Base-by-base conservation (phyloP, 2,888 invertebrate genomes). In the Trissolcus brochymenae region DNA sequence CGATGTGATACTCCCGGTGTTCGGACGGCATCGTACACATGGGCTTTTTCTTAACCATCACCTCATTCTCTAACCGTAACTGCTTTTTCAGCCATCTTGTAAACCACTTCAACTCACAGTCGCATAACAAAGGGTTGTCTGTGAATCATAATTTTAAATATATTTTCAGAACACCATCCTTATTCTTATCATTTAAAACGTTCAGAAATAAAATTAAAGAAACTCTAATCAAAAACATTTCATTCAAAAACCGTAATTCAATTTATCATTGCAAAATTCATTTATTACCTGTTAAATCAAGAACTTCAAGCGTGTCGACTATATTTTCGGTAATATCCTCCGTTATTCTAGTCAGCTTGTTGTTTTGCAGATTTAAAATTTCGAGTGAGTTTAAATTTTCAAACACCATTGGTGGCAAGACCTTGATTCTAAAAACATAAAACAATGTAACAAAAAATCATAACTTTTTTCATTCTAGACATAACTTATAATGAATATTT, bases 261-360 rank as follows among this genome's bases (percentile, higher is more conserved):
- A 43, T n/a, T n/a, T n/a, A 11, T n/a, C 2, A 43, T 13, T n/a
- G 43, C 2, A 46, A 14, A 14, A 46, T 16, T 6, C 1, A 46
- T 46, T 6, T 46, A 50, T 83, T 90, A 96, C 97, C 96, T 92
- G 95, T 96, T 80, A 97, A 94, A 89, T 97, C 97, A 81, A 97
- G 94, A 76, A 95, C 94, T 82, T 94, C 92, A 11, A 97, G 91
- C 0, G 96, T 96, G 87, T 97, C 96, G 82, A 96, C 92, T 76
- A 97, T 93, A 14, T 95, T 95, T 86, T 96, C 96, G 93, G 96
- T 96, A 57, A 96, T 94, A 86, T 96, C 96, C 86, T 96, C 95
- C 0, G 95, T 93, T 81, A 97, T 94, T 81, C 94, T 94, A 81
- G 92, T 92, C 80, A 97, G 90, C 88, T 95, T 95, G 90, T 97